These are phyloP conservation scores for mouse (Mus musculus) DNA, from an alignment of 2,113 vertebrate species.

Conservation along the genomic window GRCm39 chr13:115865501-115866000, in stretches of 20 bases:
- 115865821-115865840: neutral
- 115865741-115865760: neutral
- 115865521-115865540: neutral
- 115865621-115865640: neutral
- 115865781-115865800: neutral
- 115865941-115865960: neutral
- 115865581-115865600: neutral
- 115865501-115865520: neutral
- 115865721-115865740: neutral
- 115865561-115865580: neutral
- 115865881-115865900: accelerated
- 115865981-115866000: neutral
- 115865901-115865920: neutral
- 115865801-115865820: too few species aligned
- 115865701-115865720: neutral
- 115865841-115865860: neutral
- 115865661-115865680: neutral
- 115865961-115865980: neutral
- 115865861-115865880: accelerated
- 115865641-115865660: neutral
- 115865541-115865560: neutral
- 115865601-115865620: neutral
- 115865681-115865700: neutral
- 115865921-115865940: neutral
- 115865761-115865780: neutral